Base-by-base conservation (phyloP, 2,113 vertebrate genomes). In the Pluvialis apricaria region DNA sequence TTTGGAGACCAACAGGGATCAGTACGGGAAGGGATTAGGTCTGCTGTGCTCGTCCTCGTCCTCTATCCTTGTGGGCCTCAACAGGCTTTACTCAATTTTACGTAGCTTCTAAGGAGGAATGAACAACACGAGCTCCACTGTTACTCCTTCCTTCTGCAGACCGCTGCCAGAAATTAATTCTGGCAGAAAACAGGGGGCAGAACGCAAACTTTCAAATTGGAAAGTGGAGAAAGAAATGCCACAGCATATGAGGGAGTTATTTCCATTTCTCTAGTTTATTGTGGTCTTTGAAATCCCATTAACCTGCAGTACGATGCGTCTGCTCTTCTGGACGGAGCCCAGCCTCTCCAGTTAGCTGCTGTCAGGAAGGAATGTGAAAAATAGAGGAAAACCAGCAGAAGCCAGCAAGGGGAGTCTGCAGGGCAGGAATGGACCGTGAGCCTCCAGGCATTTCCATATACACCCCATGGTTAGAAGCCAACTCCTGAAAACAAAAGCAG, bases 401-500 rank as follows among this genome's bases (percentile, higher is more conserved):
- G 45, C 4, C 78, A 79, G n/a, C 1, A 16, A 84, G 70, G 60
- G 62, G 54, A 87, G 12, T 25, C 55, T 70, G 72, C 58, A 79
- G 75, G 60, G 29, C 54, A 51, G 81, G 57, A 40, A 34, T 11
- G 54, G 82, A 5, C 68, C 62, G 19, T 9, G 75, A 86, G 83
- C 82, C 86, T 82, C 79, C 71, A 88, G 90, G 49, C 82, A 28
- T 64, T 87, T 95, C 88, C 75, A 68, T 40, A 57, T 5, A 70
- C 55, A 61, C 72, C 36, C 61, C 0, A 0, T 55, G 66, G 87
- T 82, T 93, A 42, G 86, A 81, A 92, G 45, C 68, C 79, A 32
- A 71, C 34, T 73, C 72, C 66, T 79, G 90, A 80, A 96, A 97
- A 94, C 83, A 96, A 92, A 94, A 87, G 77, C 60, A 84, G 47